These are phyloP conservation scores for Acromyrmex charruanus DNA, from an alignment of 1,140 invertebrate genomes.

Conservation along the genomic window DNA sequence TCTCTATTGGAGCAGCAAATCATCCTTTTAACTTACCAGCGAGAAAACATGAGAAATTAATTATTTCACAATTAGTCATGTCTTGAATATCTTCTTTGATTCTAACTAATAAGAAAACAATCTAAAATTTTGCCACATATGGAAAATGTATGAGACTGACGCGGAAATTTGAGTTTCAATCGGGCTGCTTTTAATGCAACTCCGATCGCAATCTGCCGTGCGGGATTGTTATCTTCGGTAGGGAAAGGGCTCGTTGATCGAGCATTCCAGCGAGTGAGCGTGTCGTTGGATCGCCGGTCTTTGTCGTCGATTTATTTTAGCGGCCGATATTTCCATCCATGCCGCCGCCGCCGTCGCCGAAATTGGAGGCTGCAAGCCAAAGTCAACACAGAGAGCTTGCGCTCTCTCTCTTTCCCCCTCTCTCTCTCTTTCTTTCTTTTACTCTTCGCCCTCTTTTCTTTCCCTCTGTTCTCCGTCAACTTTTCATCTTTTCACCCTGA, in stretches of 20 bases:
- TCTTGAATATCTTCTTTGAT: neutral
- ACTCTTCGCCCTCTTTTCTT: constrained; percentile 15
- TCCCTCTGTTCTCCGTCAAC: neutral
- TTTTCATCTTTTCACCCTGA: constrained; percentile 52
- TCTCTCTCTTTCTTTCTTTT: constrained; percentile 24
- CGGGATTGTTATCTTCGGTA: constrained; percentile 60
- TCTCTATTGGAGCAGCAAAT: neutral
- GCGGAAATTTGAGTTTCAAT: constrained; percentile 38
- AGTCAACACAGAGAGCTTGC: constrained; percentile 76
- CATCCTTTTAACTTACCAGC: neutral
- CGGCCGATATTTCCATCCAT: constrained; percentile 83
- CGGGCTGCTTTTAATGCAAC: constrained; percentile 52
- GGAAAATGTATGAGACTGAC: constrained; percentile 5
- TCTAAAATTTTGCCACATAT: constrained; percentile 6
- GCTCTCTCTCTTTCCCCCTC: constrained; percentile 54
- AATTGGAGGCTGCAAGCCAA: constrained; percentile 77
- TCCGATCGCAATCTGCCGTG: neutral
- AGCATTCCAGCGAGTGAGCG: constrained; percentile 54
- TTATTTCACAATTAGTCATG: neutral
- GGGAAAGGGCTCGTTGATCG: constrained; percentile 69
- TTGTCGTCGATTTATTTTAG: constrained; percentile 83
- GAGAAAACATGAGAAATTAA: neutral
- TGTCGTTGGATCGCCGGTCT: constrained; percentile 73
- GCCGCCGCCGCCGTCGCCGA: constrained; percentile 69
- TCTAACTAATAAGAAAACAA: neutral